phyloP scores from a whole-genome alignment of 2,113 vertebrate genomes.

The Typhlomys cinereus region DNA sequence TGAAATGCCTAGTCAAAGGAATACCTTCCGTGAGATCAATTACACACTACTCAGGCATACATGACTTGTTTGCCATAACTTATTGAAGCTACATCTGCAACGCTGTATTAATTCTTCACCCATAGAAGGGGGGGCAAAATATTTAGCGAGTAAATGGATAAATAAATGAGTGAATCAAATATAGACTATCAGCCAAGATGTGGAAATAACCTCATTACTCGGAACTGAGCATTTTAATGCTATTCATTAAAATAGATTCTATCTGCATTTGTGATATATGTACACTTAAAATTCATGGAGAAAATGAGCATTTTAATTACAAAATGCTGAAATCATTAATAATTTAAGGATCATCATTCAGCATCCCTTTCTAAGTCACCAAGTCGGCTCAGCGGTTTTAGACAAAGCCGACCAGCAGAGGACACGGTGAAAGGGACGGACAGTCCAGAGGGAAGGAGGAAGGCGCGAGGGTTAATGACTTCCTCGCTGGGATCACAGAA shows the following conservation, averaged over 20 bases:
- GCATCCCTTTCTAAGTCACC: constrained; percentile 30
- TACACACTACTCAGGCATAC: not conserved
- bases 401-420: not conserved
- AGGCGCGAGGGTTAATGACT: fast-evolving
- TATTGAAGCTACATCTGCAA: constrained; percentile 44
- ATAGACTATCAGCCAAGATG: constrained; percentile 34
- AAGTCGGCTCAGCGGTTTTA: not conserved
- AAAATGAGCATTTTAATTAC: constrained; percentile 79
- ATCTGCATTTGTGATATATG: constrained; percentile 72
- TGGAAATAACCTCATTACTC: constrained; percentile 70
- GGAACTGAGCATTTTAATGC: constrained; percentile 63
- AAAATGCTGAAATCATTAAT: constrained; percentile 76
- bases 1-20: not conserved
- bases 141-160: constrained; percentile 51
- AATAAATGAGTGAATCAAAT: constrained; percentile 52
- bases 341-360: constrained; percentile 69
- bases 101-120: constrained; percentile 18
- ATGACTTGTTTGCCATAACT: constrained; percentile 11
- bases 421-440: not conserved
- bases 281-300: constrained; percentile 71
- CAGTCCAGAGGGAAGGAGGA: not conserved
- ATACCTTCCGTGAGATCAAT: not conserved
- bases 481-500: not conserved
- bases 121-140: constrained; percentile 24
- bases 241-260: constrained; percentile 74